Conservation (phyloP, 1,140 invertebrate genomes). For the Calephelis virginiensis region DNA sequence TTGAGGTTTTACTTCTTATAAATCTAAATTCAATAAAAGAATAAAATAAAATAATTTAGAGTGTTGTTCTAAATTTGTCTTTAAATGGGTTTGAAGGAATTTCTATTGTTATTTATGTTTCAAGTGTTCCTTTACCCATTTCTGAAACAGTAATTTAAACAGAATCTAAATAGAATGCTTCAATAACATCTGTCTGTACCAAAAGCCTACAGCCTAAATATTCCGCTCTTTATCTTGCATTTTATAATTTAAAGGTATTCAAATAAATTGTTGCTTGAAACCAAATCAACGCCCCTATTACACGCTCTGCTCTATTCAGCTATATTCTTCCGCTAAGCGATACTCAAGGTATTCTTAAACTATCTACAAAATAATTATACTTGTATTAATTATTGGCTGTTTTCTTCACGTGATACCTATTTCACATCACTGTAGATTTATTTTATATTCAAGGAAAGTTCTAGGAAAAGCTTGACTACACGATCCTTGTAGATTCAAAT, state of each 20-base stretch:
- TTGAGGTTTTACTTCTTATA: conserved; percentile 23
- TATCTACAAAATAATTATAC: conserved; percentile 33
- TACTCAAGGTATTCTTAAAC: conserved; percentile 43
- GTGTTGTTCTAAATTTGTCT: conserved; percentile 7
- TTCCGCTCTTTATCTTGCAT: conserved; percentile 53
- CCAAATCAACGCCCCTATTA: conserved; percentile 47
- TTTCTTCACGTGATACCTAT: not conserved
- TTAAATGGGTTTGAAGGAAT: conserved; percentile 49
- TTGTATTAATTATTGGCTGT: conserved; percentile 19
- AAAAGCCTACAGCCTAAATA: conserved; percentile 50
- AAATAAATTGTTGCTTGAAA: conserved; percentile 55
- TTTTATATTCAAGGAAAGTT: not conserved
- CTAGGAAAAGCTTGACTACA: not conserved
- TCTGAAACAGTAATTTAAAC: conserved; percentile 44
- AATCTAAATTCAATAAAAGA: conserved; percentile 13
- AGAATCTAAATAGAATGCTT: conserved; percentile 62
- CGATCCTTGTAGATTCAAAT: not conserved
- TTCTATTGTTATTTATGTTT: conserved; percentile 21
- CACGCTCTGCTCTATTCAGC: conserved; percentile 44
- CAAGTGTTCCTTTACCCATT: conserved; percentile 51
- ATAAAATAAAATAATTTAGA: not conserved
- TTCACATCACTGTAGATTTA: not conserved
- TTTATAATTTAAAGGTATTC: conserved; percentile 52
- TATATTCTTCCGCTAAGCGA: conserved; percentile 36
- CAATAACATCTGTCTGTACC: conserved; percentile 44